phyloP scores from a whole-genome alignment of 1,140 invertebrate species.

The Chironomus tepperi region DNA sequence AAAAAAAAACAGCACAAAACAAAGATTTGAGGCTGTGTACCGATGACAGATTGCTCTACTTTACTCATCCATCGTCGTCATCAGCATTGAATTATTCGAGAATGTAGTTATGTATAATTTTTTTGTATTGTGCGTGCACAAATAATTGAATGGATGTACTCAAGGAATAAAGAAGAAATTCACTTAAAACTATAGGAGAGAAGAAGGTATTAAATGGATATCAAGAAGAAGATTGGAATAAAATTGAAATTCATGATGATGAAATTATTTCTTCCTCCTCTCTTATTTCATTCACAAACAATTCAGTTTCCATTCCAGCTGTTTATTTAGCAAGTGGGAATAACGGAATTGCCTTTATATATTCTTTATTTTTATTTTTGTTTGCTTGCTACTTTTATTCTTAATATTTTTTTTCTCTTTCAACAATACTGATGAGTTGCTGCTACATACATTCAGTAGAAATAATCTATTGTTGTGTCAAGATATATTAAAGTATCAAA shows the following conservation, averaged over 20 bases:
- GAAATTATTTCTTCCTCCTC: neutral
- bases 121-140: neutral
- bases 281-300: slow-evolving; percentile 16
- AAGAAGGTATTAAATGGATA: neutral
- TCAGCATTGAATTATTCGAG: neutral
- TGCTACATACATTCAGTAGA: neutral
- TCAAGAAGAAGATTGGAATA: neutral
- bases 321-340: slow-evolving; percentile 21
- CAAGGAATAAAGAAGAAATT: neutral
- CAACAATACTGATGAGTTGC: neutral
- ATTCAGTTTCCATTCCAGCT: slow-evolving; percentile 9
- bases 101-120: neutral
- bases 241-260: neutral
- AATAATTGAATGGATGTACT: neutral
- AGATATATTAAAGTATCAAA: neutral
- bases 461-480: neutral
- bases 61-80: neutral
- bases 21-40: neutral
- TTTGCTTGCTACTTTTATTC: neutral
- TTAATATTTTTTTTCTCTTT: neutral
- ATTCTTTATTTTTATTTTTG: neutral
- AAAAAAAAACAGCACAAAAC: neutral
- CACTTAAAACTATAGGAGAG: neutral
- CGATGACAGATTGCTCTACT: neutral
- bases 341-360: slow-evolving; percentile 16